phyloP scores from a whole-genome alignment of 2,113 vertebrate genomes.

The Hemiscyllium ocellatum region DNA sequence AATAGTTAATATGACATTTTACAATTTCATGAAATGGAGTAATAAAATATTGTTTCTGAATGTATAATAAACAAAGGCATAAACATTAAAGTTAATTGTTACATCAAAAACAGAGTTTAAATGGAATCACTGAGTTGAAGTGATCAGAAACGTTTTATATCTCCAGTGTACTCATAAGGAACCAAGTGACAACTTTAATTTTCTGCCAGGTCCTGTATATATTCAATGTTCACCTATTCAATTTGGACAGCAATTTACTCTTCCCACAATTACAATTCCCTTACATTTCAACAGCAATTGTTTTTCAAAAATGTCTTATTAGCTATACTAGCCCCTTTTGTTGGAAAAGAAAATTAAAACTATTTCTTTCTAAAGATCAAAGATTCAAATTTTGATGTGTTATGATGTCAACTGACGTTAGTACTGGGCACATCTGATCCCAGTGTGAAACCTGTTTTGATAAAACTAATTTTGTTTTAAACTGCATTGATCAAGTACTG shows the following conservation, averaged over 20 bases:
- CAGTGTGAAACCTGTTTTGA: no score
- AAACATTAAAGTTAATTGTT: neutral
- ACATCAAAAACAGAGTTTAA: neutral
- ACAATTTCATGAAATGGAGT: neutral
- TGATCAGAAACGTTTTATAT: neutral
- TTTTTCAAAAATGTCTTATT: neutral
- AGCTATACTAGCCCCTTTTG: no score
- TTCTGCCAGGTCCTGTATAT: neutral
- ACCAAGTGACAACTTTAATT: neutral
- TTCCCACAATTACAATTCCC: neutral
- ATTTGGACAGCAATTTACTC: neutral
- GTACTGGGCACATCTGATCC: no score
- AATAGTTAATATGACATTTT: neutral
- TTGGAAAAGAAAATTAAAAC: no score
- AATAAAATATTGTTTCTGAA: neutral
- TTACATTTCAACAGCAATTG: neutral
- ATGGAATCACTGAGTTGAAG: neutral
- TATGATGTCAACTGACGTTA: no score
- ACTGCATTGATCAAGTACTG: no score
- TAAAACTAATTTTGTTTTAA: no score
- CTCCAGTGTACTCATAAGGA: no score
- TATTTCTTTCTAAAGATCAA: neutral
- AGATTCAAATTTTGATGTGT: neutral
- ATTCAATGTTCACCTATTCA: neutral
- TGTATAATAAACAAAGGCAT: neutral